Percentiles rank a stretch among this genome's conserved stretches.
Evolutionary conservation across 2,113 vertebrate genomes (phyloP).

Genomic region (Cyanoramphus novaezelandiae): DNA sequence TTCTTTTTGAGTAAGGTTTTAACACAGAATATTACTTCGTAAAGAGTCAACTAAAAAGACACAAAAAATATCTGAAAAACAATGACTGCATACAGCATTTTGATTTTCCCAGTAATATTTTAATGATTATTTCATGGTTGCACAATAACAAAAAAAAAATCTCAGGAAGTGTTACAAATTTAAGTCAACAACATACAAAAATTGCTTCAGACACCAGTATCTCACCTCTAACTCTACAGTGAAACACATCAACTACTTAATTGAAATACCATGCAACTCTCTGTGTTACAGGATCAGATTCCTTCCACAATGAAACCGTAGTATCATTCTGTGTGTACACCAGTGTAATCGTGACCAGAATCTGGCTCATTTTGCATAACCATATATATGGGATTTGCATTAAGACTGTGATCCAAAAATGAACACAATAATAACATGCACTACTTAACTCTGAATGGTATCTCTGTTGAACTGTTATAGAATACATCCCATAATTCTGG

Average conservation of each 20-base stretch:
- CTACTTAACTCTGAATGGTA: background rate
- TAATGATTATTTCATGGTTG: background rate
- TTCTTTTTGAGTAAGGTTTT: background rate
- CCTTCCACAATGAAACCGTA: slow-evolving; percentile 2
- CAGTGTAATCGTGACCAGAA: slow-evolving; percentile 6
- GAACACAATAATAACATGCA: background rate
- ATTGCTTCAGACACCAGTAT: background rate
- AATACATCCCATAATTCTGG: background rate
- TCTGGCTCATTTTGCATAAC: slow-evolving; percentile 2
- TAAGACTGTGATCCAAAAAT: slow-evolving; percentile 8
- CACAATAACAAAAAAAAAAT: background rate
- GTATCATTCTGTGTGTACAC: background rate
- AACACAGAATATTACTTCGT: background rate
- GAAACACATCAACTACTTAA: slow-evolving; percentile 10
- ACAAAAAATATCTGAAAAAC: background rate
- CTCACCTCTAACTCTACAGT: background rate
- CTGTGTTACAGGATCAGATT: slow-evolving; percentile 1
- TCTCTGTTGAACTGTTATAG: background rate
- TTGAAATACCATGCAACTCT: background rate
- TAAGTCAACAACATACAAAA: background rate
- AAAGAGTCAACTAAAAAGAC: background rate
- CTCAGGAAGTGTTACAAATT: background rate
- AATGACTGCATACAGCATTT: background rate
- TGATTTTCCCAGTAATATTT: background rate
- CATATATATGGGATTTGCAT: slow-evolving; percentile 24